phyloP scores from a whole-genome alignment of 1,140 invertebrate species.

The Zaprionus ghesquierei region DNA sequence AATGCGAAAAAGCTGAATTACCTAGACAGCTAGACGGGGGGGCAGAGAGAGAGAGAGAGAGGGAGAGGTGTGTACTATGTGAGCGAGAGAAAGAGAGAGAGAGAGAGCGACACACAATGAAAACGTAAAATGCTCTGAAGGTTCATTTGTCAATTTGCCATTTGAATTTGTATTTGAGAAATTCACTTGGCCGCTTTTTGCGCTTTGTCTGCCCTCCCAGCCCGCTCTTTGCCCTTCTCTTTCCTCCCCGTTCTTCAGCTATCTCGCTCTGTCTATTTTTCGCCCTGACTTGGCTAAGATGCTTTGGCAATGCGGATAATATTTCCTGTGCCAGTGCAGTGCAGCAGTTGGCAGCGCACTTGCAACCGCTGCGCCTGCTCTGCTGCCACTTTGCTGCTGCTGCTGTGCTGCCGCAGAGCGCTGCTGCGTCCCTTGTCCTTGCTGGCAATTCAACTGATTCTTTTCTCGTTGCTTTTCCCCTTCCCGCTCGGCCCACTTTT shows the following conservation, averaged over 20 bases:
- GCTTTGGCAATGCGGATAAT: slow-evolving; percentile 77
- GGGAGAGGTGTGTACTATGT: neutral
- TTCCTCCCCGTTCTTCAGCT: neutral
- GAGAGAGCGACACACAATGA: slow-evolving; percentile 54
- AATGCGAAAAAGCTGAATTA: slow-evolving; percentile 41
- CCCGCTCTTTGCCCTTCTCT: neutral
- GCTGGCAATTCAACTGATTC: neutral
- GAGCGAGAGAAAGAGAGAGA: neutral
- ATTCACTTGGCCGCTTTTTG: slow-evolving; percentile 79
- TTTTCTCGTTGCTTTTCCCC: neutral
- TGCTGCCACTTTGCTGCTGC: neutral
- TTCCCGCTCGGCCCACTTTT: slow-evolving; percentile 8
- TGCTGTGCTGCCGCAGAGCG: slow-evolving; percentile 1
- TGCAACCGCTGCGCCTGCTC: slow-evolving; percentile 50
- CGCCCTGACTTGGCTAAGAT: slow-evolving; percentile 44
- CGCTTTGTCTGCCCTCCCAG: slow-evolving; percentile 59
- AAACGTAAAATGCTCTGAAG: slow-evolving; percentile 78
- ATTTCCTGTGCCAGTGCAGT: slow-evolving; percentile 79
- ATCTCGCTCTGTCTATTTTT: slow-evolving; percentile 40
- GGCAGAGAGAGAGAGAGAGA: neutral
- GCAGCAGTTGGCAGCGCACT: slow-evolving; percentile 66
- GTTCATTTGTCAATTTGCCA: slow-evolving; percentile 80
- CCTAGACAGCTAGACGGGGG: slow-evolving; percentile 9
- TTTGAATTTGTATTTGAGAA: slow-evolving; percentile 79
- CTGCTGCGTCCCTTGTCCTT: neutral